Percentiles rank a stretch among this genome's conserved stretches.
These are phyloP conservation scores for Pecten maximus DNA, from an alignment of 2,888 invertebrate genomes.

Conservation along the genomic window DNA sequence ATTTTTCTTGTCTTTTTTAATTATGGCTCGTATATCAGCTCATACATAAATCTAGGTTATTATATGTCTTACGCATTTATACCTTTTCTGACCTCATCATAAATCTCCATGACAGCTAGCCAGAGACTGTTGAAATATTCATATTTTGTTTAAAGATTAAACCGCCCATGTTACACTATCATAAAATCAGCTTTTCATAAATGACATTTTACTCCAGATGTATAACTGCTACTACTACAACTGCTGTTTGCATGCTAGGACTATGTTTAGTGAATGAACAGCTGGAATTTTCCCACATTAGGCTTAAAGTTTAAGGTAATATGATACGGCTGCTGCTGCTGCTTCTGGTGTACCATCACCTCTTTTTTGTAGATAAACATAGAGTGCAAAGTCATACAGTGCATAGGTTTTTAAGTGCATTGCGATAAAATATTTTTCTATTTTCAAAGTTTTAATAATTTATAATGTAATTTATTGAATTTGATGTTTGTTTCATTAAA, in stretches of 20 bases:
- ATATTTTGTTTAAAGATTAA: neutral
- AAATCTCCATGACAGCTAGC: slow-evolving; percentile 24
- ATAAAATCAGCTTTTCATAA: neutral
- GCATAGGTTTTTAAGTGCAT: slow-evolving; percentile 4
- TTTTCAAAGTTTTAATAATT: too few relatives aligned
- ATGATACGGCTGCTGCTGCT: slow-evolving; percentile 13
- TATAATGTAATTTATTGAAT: too few relatives aligned
- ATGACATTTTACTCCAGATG: neutral
- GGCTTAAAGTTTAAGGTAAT: neutral
- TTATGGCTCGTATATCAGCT: neutral
- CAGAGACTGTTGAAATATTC: slow-evolving; percentile 22
- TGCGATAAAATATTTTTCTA: neutral
- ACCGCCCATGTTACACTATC: neutral
- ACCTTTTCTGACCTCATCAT: neutral
- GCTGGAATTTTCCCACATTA: slow-evolving; percentile 31
- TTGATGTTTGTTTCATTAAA: too few relatives aligned
- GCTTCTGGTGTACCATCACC: neutral
- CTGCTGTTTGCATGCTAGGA: neutral
- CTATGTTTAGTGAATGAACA: neutral
- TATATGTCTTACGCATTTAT: slow-evolving; percentile 6
- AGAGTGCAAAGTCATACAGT: neutral
- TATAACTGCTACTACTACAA: neutral
- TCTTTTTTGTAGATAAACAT: neutral
- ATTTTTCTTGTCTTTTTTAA: slow-evolving; percentile 33
- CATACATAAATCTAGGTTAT: neutral